Percentiles rank a stretch among this genome's conserved stretches.
Evolutionary conservation across 2,113 vertebrate species (phyloP).

Genomic region (Phaethon lepturus): DNA sequence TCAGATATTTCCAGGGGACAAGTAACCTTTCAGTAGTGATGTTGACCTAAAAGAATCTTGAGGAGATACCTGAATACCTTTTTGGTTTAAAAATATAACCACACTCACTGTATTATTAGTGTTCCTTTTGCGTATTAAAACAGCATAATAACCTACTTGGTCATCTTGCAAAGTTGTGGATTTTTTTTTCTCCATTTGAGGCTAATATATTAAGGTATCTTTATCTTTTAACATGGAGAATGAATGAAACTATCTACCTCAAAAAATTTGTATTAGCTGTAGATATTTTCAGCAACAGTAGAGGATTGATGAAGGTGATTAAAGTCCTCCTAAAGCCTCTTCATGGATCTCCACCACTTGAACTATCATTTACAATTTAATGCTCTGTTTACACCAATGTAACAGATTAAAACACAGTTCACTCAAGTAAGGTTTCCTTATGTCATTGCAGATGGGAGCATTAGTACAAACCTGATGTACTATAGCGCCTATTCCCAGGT

Average conservation of each 20-base stretch:
- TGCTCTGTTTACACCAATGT: neutral
- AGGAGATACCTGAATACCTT: neutral
- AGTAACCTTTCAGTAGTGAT: neutral
- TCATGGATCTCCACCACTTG: neutral
- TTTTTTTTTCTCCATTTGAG: neutral
- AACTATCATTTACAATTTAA: neutral
- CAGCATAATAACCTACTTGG: accelerated
- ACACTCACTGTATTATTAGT: neutral
- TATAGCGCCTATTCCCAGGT: neutral
- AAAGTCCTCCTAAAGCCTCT: neutral
- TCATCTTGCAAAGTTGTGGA: neutral
- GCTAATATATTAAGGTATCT: neutral
- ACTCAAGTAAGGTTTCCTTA: neutral
- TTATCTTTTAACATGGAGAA: neutral
- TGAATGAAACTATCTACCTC: neutral
- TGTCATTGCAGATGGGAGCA: neutral
- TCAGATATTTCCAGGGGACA: neutral
- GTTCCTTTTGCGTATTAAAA: neutral
- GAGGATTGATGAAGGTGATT: neutral
- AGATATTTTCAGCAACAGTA: neutral
- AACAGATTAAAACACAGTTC: neutral
- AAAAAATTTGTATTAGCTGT: neutral
- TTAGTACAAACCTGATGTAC: neutral
- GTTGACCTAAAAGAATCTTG: neutral
- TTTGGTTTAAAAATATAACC: neutral